These are phyloP conservation scores for Tyto alba DNA, from an alignment of 2,113 vertebrate species.

Conservation along the genomic window DNA sequence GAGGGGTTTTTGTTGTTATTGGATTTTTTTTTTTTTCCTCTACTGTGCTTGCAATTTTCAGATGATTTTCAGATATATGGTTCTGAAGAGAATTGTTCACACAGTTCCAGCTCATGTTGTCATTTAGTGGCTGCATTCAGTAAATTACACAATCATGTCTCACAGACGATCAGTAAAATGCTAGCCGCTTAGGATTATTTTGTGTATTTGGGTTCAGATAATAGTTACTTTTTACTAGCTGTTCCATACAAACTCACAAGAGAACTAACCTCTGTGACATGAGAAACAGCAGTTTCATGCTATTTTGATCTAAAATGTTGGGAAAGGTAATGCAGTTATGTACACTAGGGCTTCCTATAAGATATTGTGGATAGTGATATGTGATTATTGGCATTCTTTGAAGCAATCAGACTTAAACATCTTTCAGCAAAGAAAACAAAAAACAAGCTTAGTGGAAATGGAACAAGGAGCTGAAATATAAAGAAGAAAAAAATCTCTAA, in stretches of 20 bases:
- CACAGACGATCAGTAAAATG: not conserved
- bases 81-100: not conserved
- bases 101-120: not conserved
- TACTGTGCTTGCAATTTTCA: not conserved
- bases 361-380: not conserved
- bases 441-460: not conserved
- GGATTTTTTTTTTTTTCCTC: rapidly evolving
- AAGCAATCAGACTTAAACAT: slow-evolving; percentile 26
- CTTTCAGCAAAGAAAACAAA: slow-evolving; percentile 8
- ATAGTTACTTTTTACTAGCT: slow-evolving; percentile 12
- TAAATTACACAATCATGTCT: slow-evolving; percentile 30
- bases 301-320: slow-evolving; percentile 29
- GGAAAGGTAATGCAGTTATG: not conserved
- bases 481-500: not conserved
- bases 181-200: slow-evolving; percentile 42
- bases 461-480: not conserved
- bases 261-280: slow-evolving; percentile 24
- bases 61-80: not conserved
- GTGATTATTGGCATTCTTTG: slow-evolving; percentile 41
- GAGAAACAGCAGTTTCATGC: not conserved
- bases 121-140: slow-evolving; percentile 2
- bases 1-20: not conserved
- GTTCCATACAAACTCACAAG: not conserved
- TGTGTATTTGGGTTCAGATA: slow-evolving; percentile 36
- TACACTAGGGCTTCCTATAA: not conserved